Evolutionary conservation across 2,113 vertebrate species (phyloP), one percentile per base, ranked within the genome.

Genomic region (Plestiodon gilberti): DNA sequence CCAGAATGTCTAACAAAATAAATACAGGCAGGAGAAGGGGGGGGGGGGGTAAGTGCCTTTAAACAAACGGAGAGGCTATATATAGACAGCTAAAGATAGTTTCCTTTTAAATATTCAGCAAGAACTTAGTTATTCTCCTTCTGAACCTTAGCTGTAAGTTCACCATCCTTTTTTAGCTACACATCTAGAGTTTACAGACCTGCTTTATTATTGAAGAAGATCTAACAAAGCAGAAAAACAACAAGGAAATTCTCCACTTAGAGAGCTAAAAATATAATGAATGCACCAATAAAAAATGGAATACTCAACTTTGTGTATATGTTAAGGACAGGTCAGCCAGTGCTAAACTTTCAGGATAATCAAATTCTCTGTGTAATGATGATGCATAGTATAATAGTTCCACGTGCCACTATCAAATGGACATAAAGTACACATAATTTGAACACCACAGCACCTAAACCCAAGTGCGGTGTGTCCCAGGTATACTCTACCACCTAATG

Each of bases 181-280:
- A 79, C 74, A 11, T 43, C 90, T 91, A 92, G 59, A 88, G 77
- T 89, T 77, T 91, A 89, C 74, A 92, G 92, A 88, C 81, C 62
- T 82, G 87, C 20, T 95, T 91, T 73, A 95, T 92, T 94, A 93
- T 95, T 93, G 89, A 95, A 88, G 65, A 92, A 89, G 87, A 93
- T 89, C 80, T 93, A 89, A 75, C 88, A 88, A 92, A 89, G 22
- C 83, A 90, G 76, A 89, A 92, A 82, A 82, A 77, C 90, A 92
- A 91, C 82, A 84, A 52, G 78, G 85, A 80, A 52, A 81, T 59
- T 9, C 91, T 89, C 61, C 86, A 75, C 69, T 92, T 89, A 79
- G 20, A 18, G 82, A 89, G 23, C 78, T 89, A 89, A 91, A 93
- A 89, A 91, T 86, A 88, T 82, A 73, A 67, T 18, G 64, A 40